phyloP scores from a whole-genome alignment of 2,113 vertebrate genomes.

The Perccottus glenii region DNA sequence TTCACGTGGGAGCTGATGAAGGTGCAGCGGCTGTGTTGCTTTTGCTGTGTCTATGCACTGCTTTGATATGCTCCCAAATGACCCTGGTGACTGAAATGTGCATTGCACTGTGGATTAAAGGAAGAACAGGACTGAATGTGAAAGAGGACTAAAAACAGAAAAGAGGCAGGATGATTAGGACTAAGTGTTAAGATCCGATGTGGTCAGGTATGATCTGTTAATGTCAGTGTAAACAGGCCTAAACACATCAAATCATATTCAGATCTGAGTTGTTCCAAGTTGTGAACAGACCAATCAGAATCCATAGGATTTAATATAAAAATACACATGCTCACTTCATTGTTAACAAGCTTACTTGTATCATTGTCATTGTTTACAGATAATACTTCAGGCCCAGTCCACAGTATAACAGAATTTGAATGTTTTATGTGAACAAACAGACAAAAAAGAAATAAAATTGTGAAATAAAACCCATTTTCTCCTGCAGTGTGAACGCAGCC shows the following conservation, averaged over 20 bases:
- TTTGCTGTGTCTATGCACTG: slow-evolving; percentile 36
- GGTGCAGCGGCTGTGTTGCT: slow-evolving; percentile 32
- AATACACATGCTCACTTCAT: too few species aligned
- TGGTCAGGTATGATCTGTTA: neutral
- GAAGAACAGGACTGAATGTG: slow-evolving; percentile 45
- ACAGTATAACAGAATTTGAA: too few species aligned
- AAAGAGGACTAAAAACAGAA: slow-evolving; percentile 48
- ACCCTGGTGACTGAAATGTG: slow-evolving; percentile 48
- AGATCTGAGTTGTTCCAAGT: too few species aligned
- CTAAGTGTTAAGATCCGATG: neutral
- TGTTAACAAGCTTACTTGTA: too few species aligned
- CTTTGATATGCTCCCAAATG: slow-evolving; percentile 57
- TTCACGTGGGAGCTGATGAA: slow-evolving; percentile 43
- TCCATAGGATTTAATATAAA: too few species aligned
- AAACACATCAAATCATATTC: too few species aligned
- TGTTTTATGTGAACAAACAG: too few species aligned
- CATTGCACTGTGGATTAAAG: slow-evolving; percentile 53
- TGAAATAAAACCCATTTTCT: neutral
- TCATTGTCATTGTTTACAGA: too few species aligned
- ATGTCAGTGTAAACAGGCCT: neutral
- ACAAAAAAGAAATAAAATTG: too few species aligned
- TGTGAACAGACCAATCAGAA: too few species aligned
- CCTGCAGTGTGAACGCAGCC: slow-evolving; percentile 14
- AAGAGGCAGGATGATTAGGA: slow-evolving; percentile 25
- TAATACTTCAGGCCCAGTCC: too few species aligned